phyloP scores from a whole-genome alignment of 2,888 invertebrate genomes.

The Calameuta pallipes region DNA sequence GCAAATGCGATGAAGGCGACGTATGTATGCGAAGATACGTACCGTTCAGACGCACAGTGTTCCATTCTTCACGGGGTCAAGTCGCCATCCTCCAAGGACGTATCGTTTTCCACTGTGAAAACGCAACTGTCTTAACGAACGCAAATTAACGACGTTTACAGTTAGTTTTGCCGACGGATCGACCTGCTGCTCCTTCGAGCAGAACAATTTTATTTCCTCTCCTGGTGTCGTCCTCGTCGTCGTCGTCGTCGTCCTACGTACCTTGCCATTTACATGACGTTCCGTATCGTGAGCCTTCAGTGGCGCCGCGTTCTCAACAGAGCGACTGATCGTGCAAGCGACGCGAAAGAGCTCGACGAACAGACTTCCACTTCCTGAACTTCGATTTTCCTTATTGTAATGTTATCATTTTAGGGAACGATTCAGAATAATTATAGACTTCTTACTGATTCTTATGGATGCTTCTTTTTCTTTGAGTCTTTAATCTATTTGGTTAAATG shows the following conservation, averaged over 20 bases:
- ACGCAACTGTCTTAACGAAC: constrained; percentile 13
- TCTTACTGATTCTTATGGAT: background rate
- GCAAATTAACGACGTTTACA: background rate
- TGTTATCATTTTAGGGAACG: background rate
- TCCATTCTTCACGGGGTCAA: constrained; percentile 62
- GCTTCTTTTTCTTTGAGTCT: background rate
- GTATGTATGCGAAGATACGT: constrained; percentile 23
- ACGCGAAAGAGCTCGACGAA: background rate
- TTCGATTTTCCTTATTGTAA: background rate
- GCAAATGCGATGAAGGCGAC: constrained; percentile 3
- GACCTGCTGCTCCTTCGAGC: constrained; percentile 35
- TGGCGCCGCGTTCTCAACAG: constrained; percentile 2
- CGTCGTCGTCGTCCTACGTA: constrained; percentile 44
- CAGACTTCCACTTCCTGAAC: background rate
- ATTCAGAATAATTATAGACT: background rate
- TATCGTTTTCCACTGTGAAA: constrained; percentile 36
- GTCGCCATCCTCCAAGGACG: constrained; percentile 53
- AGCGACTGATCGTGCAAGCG: background rate
- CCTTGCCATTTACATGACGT: constrained; percentile 56
- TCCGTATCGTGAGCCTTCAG: constrained; percentile 10
- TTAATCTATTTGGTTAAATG: background rate
- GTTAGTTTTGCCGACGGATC: constrained; percentile 29
- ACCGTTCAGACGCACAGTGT: constrained; percentile 55
- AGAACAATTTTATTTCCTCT: constrained; percentile 29
- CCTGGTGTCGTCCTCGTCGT: constrained; percentile 39